Conservation (phyloP, 1,140 invertebrate genomes). For the Wasmannia auropunctata region DNA sequence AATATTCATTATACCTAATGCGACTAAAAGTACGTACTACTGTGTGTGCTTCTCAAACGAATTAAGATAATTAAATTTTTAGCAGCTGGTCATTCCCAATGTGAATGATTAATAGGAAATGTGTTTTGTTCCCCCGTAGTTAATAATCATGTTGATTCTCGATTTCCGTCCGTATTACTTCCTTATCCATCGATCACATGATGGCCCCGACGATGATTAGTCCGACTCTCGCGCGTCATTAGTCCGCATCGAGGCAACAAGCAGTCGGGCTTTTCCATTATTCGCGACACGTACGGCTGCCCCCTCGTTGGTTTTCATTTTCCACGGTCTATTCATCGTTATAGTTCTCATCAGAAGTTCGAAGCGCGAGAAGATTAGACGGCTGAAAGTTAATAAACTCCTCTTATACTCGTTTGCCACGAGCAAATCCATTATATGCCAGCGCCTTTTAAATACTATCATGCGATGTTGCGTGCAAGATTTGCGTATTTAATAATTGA, state of each 20-base stretch:
- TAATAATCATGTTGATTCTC: constrained; percentile 58
- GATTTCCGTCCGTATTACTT: constrained; percentile 60
- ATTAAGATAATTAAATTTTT: constrained; percentile 37
- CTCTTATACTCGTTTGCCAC: constrained; percentile 38
- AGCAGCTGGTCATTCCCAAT: not conserved
- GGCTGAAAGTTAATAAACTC: constrained; percentile 57
- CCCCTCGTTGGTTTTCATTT: constrained; percentile 57
- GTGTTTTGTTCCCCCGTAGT: constrained; percentile 35
- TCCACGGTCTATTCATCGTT: constrained; percentile 6
- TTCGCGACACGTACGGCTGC: constrained; percentile 77
- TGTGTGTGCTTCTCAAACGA: not conserved
- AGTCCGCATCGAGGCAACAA: constrained; percentile 76
- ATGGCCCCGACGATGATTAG: constrained; percentile 79
- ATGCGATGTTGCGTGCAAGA: constrained; percentile 15
- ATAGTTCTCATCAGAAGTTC: constrained; percentile 41
- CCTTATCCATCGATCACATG: constrained; percentile 73
- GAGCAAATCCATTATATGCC: constrained; percentile 6
- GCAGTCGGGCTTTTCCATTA: constrained; percentile 76
- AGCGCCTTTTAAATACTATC: constrained; percentile 7
- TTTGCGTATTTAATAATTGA: constrained; percentile 21
- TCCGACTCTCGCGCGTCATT: constrained; percentile 74
- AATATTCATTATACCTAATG: not conserved
- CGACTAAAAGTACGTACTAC: not conserved
- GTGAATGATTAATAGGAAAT: constrained; percentile 28
- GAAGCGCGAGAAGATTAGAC: constrained; percentile 58